Evolutionary conservation across 2,797 vertebrate genomes (phyloP), one percentile per base, ranked within the genome.

Genomic region (Scolopax rusticola): DNA sequence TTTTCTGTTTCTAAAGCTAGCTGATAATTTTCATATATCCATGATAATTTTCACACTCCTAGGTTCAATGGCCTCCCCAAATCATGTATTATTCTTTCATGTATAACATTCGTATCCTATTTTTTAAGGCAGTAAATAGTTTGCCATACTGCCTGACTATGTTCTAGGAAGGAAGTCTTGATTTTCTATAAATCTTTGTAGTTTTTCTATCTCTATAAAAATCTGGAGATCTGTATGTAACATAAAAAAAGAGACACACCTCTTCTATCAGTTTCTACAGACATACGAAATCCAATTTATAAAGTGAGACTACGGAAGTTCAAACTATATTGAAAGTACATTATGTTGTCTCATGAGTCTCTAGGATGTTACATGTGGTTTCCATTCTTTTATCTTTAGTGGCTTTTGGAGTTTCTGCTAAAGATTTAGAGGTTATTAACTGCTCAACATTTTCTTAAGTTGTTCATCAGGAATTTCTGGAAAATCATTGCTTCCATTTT

Each of bases 351-450:
- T 43, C 53, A 8, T 18, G 43, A 80, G 47, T 48, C 36, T 82
- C 69, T 59, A 75, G 77, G 69, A 21, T 83, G 67, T 92, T 71
- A 13, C 19, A 15, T 65, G 32, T 82, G 78, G 41, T 59, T 96
- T 95, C 32, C 53, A 50, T 92, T 92, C 64, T 89, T 92, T 86
- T 91, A 41, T 84, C 67, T 87, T 53, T 13, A 64, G 27, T 73
- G 18, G n/a, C 60, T 93, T 96, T 76, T 64, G 25, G 82, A 69
- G 63, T 86, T 87, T 93, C 45, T 94, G 75, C 33, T 81, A 24
- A 40, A 93, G 33, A 76, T 84, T 82, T 90, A 78, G 51, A 86
- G 51, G 25, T 82, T 77, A 25, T 74, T 76, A 81, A 43, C 20
- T 64, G 6, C 53, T 86, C 33, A 38, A 59, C 15, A 18, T 96